A percentile compares a stretch with the other conserved stretches of the same genome.
phyloP scores from a whole-genome alignment of 2,113 vertebrate genomes.

The Gallinago media region DNA sequence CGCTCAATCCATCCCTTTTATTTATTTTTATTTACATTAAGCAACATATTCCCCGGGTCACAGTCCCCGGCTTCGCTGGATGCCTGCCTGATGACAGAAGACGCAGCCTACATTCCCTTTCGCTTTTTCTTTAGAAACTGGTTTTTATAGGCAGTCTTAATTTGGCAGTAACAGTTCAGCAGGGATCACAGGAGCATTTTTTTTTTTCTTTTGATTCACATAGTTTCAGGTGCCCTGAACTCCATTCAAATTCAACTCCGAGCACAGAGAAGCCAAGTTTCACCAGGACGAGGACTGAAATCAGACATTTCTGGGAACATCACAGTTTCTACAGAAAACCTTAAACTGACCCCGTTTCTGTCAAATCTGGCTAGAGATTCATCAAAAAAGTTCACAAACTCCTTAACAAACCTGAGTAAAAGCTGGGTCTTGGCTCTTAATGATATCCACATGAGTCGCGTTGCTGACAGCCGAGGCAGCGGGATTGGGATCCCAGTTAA shows the following conservation, averaged over 20 bases:
- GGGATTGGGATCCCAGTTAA: constrained; percentile 50
- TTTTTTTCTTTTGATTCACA: constrained; percentile 32
- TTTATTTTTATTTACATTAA: neutral
- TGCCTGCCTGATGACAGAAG: neutral
- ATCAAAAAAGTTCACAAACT: constrained; percentile 39
- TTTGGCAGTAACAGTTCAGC: constrained; percentile 40
- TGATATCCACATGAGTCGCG: neutral
- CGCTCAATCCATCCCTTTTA: neutral
- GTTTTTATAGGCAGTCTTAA: constrained; percentile 16
- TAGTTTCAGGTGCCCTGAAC: constrained; percentile 28
- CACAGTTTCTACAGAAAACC: constrained; percentile 31
- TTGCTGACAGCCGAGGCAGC: constrained; percentile 37
- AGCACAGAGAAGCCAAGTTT: constrained; percentile 24
- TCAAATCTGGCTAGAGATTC: constrained; percentile 6
- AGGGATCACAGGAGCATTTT: constrained; percentile 31
- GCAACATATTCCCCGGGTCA: neutral
- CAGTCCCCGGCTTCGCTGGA: neutral
- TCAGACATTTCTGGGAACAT: constrained; percentile 19
- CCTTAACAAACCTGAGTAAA: constrained; percentile 14
- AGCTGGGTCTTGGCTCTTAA: neutral
- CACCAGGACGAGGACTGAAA: constrained; percentile 30
- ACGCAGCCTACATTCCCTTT: neutral
- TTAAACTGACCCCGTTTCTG: constrained; percentile 43
- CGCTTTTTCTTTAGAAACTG: neutral
- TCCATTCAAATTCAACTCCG: constrained; percentile 28